A percentile compares a stretch with the other conserved stretches of the same genome.
These are phyloP conservation scores for Tautogolabrus adspersus DNA, from an alignment of 2,113 vertebrate genomes.

Conservation along the genomic window DNA sequence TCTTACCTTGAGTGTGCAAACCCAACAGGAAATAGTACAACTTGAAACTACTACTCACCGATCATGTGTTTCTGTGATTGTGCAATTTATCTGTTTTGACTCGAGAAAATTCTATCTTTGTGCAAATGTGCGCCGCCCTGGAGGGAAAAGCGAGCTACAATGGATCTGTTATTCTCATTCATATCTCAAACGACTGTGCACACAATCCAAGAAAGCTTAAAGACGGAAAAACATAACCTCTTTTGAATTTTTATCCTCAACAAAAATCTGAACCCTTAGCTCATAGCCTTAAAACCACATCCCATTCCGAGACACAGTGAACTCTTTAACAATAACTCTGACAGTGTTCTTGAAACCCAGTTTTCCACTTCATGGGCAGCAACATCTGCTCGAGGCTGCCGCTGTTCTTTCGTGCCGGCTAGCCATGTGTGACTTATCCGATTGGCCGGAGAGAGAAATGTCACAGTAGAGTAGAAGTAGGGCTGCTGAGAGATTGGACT, in stretches of 20 bases:
- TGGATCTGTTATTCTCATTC: conserved; percentile 33
- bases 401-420: conserved; percentile 76
- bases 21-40: too few relatives aligned
- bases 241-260: conserved; percentile 28
- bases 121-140: conserved; percentile 31
- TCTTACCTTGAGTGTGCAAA: conserved; percentile 54
- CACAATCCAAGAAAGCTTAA: conserved; percentile 19
- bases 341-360: conserved; percentile 65
- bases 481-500: conserved; percentile 72
- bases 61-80: conserved; percentile 10
- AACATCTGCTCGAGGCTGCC: conserved; percentile 75
- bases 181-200: conserved; percentile 33
- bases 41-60: not conserved
- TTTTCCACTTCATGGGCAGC: conserved; percentile 67
- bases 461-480: conserved; percentile 72
- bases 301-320: conserved; percentile 37
- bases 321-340: conserved; percentile 46
- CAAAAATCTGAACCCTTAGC: conserved; percentile 33
- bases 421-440: conserved; percentile 78
- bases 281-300: conserved; percentile 27
- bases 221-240: conserved; percentile 24
- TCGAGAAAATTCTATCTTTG: conserved; percentile 18
- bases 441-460: conserved; percentile 77
- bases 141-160: conserved; percentile 10
- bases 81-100: conserved; percentile 2